These are phyloP conservation scores for Anolis sagrei DNA, from an alignment of 2,113 vertebrate genomes.

Conservation along the genomic window DNA sequence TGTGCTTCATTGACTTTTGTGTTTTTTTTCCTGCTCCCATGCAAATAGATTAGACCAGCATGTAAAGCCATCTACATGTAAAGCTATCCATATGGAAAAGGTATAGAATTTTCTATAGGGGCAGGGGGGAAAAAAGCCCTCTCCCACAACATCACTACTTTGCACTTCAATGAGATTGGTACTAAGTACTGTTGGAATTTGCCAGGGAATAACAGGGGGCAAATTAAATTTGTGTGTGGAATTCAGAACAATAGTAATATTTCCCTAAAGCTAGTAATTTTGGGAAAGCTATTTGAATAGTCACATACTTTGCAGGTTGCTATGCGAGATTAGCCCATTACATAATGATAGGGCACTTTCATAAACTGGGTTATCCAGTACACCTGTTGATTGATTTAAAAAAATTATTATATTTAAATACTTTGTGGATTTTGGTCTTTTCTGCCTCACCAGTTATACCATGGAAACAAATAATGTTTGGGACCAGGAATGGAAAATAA, in stretches of 20 bases:
- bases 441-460: not conserved
- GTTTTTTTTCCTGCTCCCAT: not conserved
- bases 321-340: conserved; percentile 71
- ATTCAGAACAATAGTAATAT: conserved; percentile 76
- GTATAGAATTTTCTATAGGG: conserved; percentile 12
- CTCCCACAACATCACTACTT: conserved; percentile 4
- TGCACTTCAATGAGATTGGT: conserved; percentile 26
- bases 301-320: conserved; percentile 72
- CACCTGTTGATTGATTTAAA: conserved; percentile 63
- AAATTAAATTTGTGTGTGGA: conserved; percentile 75
- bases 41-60: conserved; percentile 14
- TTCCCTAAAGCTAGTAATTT: conserved; percentile 74
- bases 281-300: conserved; percentile 68
- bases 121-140: accelerated
- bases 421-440: not conserved
- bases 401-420: not conserved
- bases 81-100: not conserved
- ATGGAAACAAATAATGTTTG: not conserved
- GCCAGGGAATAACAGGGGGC: conserved; percentile 73
- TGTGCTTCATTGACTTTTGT: not conserved
- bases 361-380: conserved; percentile 58
- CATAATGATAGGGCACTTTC: conserved; percentile 74
- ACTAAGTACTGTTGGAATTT: conserved; percentile 70
- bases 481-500: not conserved
- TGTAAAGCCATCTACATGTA: not conserved